Conservation (phyloP, 1,140 invertebrate species). For the Cepaea nemoralis region DNA sequence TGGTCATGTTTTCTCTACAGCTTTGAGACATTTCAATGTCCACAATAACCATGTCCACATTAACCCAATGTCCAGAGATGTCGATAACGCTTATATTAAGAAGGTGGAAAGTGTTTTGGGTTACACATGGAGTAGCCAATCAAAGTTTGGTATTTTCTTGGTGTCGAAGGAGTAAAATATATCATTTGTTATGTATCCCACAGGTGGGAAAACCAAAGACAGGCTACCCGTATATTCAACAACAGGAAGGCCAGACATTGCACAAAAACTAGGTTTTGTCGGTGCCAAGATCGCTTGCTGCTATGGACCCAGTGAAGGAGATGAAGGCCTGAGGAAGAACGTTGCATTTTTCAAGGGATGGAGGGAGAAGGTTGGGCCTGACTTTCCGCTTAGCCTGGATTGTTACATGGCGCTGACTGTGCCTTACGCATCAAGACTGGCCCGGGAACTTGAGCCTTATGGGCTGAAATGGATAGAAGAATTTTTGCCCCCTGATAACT, state of each 20-base stretch:
- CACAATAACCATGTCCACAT: too few relatives aligned
- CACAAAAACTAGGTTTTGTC: slow-evolving; percentile 65
- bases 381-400: slow-evolving; percentile 64
- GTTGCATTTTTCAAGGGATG: slow-evolving; percentile 57
- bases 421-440: slow-evolving; percentile 61
- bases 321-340: slow-evolving; percentile 47
- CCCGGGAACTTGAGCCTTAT: slow-evolving; percentile 57
- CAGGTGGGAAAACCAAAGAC: slow-evolving; percentile 66
- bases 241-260: slow-evolving; percentile 62
- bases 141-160: slow-evolving; percentile 1
- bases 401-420: slow-evolving; percentile 67
- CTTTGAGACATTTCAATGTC: too few relatives aligned
- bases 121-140: background rate
- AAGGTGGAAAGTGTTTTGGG: background rate
- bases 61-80: too few relatives aligned
- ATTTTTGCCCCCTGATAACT: slow-evolving; percentile 64
- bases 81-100: too few relatives aligned
- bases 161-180: background rate
- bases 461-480: slow-evolving; percentile 69
- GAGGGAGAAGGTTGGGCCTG: slow-evolving; percentile 63
- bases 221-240: slow-evolving; percentile 65
- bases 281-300: slow-evolving; percentile 65
- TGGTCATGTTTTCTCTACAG: too few relatives aligned
- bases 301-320: slow-evolving; percentile 63
- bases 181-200: background rate